Percentiles rank a stretch among this genome's conserved stretches.
Conservation (phyloP, 2,113 vertebrate genomes). For the Hypomesus transpacificus region DNA sequence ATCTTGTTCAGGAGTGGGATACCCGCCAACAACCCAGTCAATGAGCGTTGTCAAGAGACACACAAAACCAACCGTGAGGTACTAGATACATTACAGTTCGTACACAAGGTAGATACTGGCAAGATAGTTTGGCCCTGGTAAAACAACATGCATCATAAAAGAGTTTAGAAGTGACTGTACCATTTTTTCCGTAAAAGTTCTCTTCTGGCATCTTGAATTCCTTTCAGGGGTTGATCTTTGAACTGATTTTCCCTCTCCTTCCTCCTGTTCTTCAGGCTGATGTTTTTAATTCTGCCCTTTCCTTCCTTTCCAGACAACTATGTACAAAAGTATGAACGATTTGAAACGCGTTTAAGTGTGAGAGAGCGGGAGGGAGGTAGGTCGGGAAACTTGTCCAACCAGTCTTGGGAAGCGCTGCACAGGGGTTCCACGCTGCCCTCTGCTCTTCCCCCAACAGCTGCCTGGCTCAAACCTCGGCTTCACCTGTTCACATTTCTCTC, state of each 20-base stretch:
- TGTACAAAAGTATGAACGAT: background rate
- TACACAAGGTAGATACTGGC: background rate
- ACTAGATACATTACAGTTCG: background rate
- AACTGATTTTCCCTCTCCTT: background rate
- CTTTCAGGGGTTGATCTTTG: conserved; percentile 4
- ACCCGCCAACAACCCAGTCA: no score
- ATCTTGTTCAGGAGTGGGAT: no score
- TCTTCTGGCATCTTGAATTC: conserved; percentile 53
- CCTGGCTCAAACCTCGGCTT: background rate
- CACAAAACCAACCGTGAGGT: background rate
- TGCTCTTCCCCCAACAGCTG: background rate
- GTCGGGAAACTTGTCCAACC: conserved; percentile 58
- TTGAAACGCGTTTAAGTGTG: background rate
- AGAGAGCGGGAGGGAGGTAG: background rate
- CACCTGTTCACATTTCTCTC: conserved; percentile 30
- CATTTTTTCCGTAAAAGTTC: conserved; percentile 55
- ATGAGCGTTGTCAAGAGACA: background rate
- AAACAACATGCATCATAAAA: conserved; percentile 1
- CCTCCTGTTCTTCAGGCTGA: background rate
- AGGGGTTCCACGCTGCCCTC: background rate
- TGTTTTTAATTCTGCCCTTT: no score
- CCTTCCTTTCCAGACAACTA: background rate
- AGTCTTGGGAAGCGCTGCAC: conserved; percentile 38
- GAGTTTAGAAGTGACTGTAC: conserved; percentile 34
- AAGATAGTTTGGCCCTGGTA: background rate